A percentile compares a stretch with the other conserved stretches of the same genome.
These are phyloP conservation scores for Colossoma macropomum DNA, from an alignment of 2,113 vertebrate genomes.

Conservation along the genomic window DNA sequence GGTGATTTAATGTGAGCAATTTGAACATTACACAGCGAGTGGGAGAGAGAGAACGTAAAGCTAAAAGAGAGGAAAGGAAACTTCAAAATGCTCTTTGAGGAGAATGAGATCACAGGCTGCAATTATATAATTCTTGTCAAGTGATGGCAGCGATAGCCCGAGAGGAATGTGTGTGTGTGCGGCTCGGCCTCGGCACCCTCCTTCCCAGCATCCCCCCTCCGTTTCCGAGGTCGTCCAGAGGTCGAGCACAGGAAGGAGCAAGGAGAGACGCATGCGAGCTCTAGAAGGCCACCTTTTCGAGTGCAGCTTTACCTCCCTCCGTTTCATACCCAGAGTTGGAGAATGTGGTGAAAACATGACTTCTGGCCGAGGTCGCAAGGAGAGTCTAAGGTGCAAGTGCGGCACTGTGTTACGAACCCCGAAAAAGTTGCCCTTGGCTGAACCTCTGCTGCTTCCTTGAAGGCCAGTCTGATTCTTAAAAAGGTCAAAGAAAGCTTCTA, in stretches of 20 bases:
- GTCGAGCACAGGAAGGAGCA: constrained; percentile 86
- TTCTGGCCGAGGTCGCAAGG: background rate
- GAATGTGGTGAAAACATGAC: background rate
- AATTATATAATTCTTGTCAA: constrained; percentile 96
- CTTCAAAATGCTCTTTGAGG: constrained; percentile 87
- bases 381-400: too few species aligned
- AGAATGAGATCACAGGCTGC: constrained; percentile 90
- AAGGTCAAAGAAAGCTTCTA: too few species aligned
- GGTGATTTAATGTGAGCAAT: constrained; percentile 69
- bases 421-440: background rate
- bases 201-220: constrained; percentile 61
- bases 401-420: background rate
- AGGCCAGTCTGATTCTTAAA: too few species aligned
- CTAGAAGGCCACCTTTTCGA: background rate
- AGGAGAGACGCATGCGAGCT: constrained; percentile 68
- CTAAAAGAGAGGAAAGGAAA: constrained; percentile 77
- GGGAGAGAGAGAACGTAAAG: constrained; percentile 70
- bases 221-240: constrained; percentile 83
- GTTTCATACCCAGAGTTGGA: background rate
- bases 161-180: constrained; percentile 77
- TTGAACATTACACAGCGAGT: constrained; percentile 71
- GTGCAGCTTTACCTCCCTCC: background rate
- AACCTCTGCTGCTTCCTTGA: background rate
- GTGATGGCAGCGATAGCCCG: constrained; percentile 88
- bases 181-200: constrained; percentile 74